Evolutionary conservation across 2,888 invertebrate genomes (phyloP).

Genomic region (Phyto melanocephala): DNA sequence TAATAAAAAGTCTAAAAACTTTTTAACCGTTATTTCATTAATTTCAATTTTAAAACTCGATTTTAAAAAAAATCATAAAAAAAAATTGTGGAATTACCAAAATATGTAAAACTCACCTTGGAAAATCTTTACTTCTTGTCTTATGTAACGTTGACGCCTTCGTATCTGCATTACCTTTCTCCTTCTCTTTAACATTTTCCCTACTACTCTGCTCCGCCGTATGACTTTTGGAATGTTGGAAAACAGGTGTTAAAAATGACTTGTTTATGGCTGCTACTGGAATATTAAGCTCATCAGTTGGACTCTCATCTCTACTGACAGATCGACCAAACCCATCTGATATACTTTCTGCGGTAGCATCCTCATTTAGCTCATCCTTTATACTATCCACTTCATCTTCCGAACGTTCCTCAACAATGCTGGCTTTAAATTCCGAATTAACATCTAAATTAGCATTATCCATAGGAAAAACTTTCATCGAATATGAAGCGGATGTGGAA

Average conservation of each 20-base stretch:
- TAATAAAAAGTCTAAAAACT: too few species aligned
- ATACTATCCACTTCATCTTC: conserved; percentile 76
- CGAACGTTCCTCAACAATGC: conserved; percentile 75
- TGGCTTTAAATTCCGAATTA: conserved; percentile 55
- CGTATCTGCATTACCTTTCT: neutral
- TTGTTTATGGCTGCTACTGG: conserved; percentile 49
- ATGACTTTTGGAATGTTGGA: conserved; percentile 41
- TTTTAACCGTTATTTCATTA: too few species aligned
- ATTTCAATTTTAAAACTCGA: too few species aligned
- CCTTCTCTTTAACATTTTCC: conserved; percentile 7
- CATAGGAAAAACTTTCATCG: conserved; percentile 19
- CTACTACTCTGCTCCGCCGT: neutral
- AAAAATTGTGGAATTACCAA: too few species aligned
- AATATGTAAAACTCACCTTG: conserved; percentile 69
- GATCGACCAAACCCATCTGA: conserved; percentile 55
- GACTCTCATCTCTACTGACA: conserved; percentile 66
- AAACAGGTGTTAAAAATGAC: conserved; percentile 46
- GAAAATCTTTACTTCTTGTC: conserved; percentile 69
- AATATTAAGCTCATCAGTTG: neutral
- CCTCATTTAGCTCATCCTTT: conserved; percentile 68
- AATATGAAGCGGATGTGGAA: conserved; percentile 23
- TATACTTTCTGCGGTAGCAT: conserved; percentile 6
- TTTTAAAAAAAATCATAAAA: too few species aligned
- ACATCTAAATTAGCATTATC: neutral
- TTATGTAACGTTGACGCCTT: neutral